Conservation (phyloP, 2,113 vertebrate genomes). For the Panthera leo region DNA sequence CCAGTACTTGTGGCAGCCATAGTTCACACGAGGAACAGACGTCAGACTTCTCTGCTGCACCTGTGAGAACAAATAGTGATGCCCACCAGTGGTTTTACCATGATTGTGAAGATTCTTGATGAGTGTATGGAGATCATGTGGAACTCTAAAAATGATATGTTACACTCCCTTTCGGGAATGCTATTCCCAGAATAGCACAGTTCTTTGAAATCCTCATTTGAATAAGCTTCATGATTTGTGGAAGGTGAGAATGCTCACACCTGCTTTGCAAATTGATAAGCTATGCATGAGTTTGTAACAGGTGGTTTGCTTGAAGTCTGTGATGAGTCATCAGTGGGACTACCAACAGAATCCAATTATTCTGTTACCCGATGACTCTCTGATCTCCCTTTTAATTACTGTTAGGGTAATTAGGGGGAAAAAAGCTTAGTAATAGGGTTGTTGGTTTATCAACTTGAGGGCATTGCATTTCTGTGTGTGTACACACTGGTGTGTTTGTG, state of each 20-base stretch:
- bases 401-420: not conserved
- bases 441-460: slow-evolving; percentile 28
- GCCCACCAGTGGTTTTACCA: not conserved
- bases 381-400: not conserved
- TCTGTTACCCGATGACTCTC: not conserved
- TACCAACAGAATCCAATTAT: not conserved
- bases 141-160: slow-evolving; percentile 69
- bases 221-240: slow-evolving; percentile 67
- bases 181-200: slow-evolving; percentile 72
- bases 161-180: slow-evolving; percentile 59
- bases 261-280: slow-evolving; percentile 77
- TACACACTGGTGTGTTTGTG: slow-evolving; percentile 73
- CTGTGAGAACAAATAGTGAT: not conserved
- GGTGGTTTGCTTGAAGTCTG: slow-evolving; percentile 77
- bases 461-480: slow-evolving; percentile 40
- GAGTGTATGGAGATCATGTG: slow-evolving; percentile 54
- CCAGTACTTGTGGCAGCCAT: not conserved
- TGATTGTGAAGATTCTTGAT: slow-evolving; percentile 55
- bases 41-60: not conserved
- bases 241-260: slow-evolving; percentile 78
- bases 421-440: not conserved
- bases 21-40: not conserved
- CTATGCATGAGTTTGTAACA: slow-evolving; percentile 64
- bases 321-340: slow-evolving; percentile 59
- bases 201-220: slow-evolving; percentile 79